A percentile compares a stretch with the other conserved stretches of the same genome.
Conservation (phyloP, 2,113 vertebrate species). For the Brachyhypopomus gauderio region DNA sequence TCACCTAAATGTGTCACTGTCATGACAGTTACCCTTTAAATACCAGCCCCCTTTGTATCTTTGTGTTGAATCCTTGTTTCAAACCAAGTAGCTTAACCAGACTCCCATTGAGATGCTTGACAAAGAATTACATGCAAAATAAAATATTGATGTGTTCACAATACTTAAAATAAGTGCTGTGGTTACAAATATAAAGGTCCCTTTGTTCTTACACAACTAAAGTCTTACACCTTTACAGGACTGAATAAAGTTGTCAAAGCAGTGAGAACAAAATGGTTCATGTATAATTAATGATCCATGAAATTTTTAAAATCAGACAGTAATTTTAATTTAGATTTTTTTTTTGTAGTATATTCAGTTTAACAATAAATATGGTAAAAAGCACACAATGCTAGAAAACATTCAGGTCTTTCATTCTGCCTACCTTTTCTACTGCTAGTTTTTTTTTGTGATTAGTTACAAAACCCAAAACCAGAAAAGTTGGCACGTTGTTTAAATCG, state of each 20-base stretch:
- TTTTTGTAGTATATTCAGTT: slow-evolving; percentile 10
- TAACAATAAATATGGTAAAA: background rate
- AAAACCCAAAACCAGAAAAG: no score
- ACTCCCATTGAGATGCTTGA: background rate
- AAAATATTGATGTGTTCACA: background rate
- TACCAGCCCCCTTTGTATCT: background rate
- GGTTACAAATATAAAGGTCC: slow-evolving; percentile 1
- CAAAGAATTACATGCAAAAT: background rate
- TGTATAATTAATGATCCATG: slow-evolving; percentile 54
- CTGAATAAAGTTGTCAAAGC: slow-evolving; percentile 55
- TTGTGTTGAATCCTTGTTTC: background rate
- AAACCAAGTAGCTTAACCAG: slow-evolving; percentile 4
- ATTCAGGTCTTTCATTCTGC: background rate
- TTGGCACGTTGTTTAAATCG: no score
- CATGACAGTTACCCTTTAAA: background rate
- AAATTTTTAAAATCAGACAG: slow-evolving; percentile 55
- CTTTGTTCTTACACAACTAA: slow-evolving; percentile 30
- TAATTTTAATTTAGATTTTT: background rate
- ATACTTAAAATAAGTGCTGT: background rate
- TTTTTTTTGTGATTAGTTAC: background rate
- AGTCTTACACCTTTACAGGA: slow-evolving; percentile 33
- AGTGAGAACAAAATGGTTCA: slow-evolving; percentile 37
- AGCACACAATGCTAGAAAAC: background rate
- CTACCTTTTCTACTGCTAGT: background rate
- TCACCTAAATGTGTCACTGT: slow-evolving; percentile 24